Evolutionary conservation across 2,113 vertebrate species (phyloP), one percentile per base, ranked within the genome.

Genomic region (Euleptes europaea): DNA sequence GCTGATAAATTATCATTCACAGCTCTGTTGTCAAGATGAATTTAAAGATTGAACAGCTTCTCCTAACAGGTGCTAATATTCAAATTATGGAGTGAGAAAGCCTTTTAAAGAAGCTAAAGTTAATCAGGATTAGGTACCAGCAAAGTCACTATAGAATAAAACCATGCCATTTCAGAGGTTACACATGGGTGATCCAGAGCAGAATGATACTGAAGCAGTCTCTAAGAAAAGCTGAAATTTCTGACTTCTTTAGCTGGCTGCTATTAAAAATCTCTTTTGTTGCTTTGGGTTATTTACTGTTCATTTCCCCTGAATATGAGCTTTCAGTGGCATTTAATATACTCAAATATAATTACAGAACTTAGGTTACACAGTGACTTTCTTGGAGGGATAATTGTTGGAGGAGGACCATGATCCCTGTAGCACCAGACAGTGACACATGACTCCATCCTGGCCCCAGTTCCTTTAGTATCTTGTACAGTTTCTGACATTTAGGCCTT

Each of bases 261-360:
- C 76, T 89, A 81, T 88, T 90, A 91, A 92, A 91, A 88, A 92
- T 72, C 47, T 49, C 90, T 87, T 93, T 92, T 90, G 89, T 92
- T 94, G 91, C 94, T 94, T 90, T 83, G 57, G 93, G 91, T 95
- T 92, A 90, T 95, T 95, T 95, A 82, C 90, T 94, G 83, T 92
- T 94, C 88, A 91, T 91, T 92, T 94, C 89, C 84, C 82, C 87
- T 90, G 47, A 85, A 89, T 91, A 93, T 93, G 84, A 93, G 90
- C 69, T 91, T 93, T 91, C 89, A 86, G 82, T 92, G 91, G 84
- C 78, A 89, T 94, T 91, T 89, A 90, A 88, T 92, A 86, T 88
- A 91, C 88, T 90, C 84, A 35, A 87, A 88, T 93, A 89, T 94
- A 94, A 91, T 92, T 90, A 84, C 77, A 94, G 90, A 94, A 93